These are phyloP conservation scores for Pomatostomus ruficeps DNA, from an alignment of 2,113 vertebrate genomes.

Conservation along the genomic window DNA sequence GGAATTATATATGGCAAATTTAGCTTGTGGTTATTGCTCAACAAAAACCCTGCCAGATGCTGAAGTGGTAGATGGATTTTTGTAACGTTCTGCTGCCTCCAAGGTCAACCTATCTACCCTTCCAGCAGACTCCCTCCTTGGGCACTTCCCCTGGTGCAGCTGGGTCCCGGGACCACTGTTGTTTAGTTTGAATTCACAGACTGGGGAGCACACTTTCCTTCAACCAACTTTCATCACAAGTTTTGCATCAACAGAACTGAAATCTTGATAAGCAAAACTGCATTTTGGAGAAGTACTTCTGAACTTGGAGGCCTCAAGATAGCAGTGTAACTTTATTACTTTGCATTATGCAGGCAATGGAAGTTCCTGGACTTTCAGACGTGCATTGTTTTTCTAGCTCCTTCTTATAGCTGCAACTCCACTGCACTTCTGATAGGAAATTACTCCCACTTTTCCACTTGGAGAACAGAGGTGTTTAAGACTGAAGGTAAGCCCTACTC, in stretches of 20 bases:
- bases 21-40: constrained; percentile 23
- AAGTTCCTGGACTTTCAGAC: background rate
- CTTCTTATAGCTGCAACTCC: background rate
- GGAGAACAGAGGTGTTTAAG: background rate
- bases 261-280: background rate
- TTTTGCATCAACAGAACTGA: background rate
- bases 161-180: background rate
- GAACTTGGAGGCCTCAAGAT: background rate
- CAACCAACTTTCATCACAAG: background rate
- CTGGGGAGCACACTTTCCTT: background rate
- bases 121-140: background rate
- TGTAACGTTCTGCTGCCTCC: background rate
- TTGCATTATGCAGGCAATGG: background rate
- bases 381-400: background rate
- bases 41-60: background rate
- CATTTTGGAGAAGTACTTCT: background rate
- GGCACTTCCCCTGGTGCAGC: background rate
- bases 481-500: background rate
- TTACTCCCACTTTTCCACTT: background rate
- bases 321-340: background rate
- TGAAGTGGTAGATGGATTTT: background rate
- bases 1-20: constrained; percentile 17
- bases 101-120: background rate
- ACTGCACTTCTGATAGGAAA: background rate
- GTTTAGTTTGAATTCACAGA: background rate